Evolutionary conservation across 2,113 vertebrate genomes (phyloP).

Genomic region (Reinhardtius hippoglossoides): DNA sequence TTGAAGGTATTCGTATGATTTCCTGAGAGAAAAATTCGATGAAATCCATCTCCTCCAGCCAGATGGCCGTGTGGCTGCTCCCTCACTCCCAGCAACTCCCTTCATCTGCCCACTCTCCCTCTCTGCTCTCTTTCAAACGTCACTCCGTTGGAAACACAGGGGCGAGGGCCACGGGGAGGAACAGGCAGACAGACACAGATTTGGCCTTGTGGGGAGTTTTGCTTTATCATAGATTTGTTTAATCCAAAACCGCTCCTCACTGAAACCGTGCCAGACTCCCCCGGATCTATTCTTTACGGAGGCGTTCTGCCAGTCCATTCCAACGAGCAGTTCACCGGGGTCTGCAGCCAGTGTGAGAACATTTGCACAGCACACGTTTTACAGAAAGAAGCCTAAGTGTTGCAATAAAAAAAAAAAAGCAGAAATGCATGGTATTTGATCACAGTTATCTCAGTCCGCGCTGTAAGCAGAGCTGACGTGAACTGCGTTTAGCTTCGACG

Average conservation of each 20-base stretch:
- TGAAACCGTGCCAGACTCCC: conserved; percentile 62
- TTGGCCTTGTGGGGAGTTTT: conserved; percentile 59
- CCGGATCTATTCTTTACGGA: conserved; percentile 46
- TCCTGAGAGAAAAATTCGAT: conserved; percentile 54
- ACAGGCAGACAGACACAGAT: conserved; percentile 59
- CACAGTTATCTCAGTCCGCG: conserved; percentile 31
- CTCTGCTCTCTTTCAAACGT: conserved; percentile 79
- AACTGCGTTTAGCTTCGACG: conserved; percentile 39
- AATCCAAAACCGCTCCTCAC: conserved; percentile 69
- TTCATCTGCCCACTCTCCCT: conserved; percentile 56
- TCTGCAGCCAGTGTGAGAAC: conserved; percentile 49
- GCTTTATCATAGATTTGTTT: conserved; percentile 74
- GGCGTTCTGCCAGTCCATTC: conserved; percentile 65
- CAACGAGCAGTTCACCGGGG: conserved; percentile 44
- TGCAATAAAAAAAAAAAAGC: conserved; percentile 29
- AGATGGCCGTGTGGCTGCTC: conserved; percentile 58
- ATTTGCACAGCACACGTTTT: conserved; percentile 22
- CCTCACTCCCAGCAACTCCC: conserved; percentile 57
- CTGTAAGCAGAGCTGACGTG: conserved; percentile 37
- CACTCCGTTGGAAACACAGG: conserved; percentile 78
- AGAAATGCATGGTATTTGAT: conserved; percentile 31
- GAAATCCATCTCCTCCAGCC: conserved; percentile 54
- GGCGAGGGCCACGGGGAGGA: conserved; percentile 47
- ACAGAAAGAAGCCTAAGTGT: conserved; percentile 26
- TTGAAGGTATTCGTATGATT: conserved; percentile 61